phyloP scores from a whole-genome alignment of 1,140 invertebrate genomes.

The Tetramorium parvispinum region DNA sequence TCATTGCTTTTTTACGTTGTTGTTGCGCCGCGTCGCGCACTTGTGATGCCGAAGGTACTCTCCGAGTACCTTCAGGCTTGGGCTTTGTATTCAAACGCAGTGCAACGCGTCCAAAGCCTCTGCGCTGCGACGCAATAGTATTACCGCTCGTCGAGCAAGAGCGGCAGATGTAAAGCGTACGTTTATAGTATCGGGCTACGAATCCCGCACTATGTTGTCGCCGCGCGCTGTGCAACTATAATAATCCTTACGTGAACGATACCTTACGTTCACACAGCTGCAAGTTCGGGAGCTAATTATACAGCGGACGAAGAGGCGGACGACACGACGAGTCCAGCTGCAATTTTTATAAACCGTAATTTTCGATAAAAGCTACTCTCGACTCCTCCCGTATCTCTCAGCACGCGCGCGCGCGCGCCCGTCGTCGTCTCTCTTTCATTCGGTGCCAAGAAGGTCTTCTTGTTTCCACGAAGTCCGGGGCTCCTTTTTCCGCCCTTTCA shows the following conservation, averaged over 20 bases:
- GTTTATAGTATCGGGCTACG: slow-evolving; percentile 48
- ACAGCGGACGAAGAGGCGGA: slow-evolving; percentile 8
- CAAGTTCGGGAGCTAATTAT: slow-evolving; percentile 44
- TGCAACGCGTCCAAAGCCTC: slow-evolving; percentile 10
- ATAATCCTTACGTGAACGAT: slow-evolving; percentile 56
- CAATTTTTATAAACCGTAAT: slow-evolving; percentile 60
- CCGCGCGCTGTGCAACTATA: background rate
- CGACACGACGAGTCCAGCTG: slow-evolving; percentile 12
- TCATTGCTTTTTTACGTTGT: background rate
- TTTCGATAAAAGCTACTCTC: slow-evolving; percentile 57
- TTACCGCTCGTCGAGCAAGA: slow-evolving; percentile 20
- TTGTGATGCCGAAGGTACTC: background rate
- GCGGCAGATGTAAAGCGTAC: slow-evolving; percentile 12
- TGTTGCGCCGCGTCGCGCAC: background rate
- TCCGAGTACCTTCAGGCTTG: background rate
- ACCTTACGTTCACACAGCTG: slow-evolving; percentile 21
- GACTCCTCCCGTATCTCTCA: background rate
- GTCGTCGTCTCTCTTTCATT: slow-evolving; percentile 43
- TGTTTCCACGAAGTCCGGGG: slow-evolving; percentile 31
- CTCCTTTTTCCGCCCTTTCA: slow-evolving; percentile 48
- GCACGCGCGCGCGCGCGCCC: background rate
- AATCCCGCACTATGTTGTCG: background rate
- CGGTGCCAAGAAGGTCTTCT: slow-evolving; percentile 25
- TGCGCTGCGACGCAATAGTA: slow-evolving; percentile 20
- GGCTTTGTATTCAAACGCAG: slow-evolving; percentile 25